These are phyloP conservation scores for Pachydiplax longipennis DNA, from an alignment of 2,888 invertebrate genomes.

Conservation along the genomic window DNA sequence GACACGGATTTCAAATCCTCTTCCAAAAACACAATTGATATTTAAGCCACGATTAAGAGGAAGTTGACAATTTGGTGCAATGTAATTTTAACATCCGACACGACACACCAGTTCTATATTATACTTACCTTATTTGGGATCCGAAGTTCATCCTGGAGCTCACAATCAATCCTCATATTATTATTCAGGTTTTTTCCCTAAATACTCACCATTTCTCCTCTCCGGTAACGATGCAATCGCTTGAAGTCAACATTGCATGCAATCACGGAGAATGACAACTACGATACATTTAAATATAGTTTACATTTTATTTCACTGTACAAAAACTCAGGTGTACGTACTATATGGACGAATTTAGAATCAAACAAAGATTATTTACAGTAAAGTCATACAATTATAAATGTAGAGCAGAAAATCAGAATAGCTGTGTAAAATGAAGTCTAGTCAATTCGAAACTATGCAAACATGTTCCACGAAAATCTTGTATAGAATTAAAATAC, in stretches of 20 bases:
- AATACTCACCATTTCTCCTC: neutral
- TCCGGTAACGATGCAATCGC: neutral
- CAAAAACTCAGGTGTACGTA: slow-evolving; percentile 42
- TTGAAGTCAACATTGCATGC: neutral
- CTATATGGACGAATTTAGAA: slow-evolving; percentile 36
- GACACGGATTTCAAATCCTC: slow-evolving; percentile 15
- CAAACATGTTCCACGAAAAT: slow-evolving; percentile 18
- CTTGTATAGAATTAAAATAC: slow-evolving; percentile 46
- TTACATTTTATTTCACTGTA: slow-evolving; percentile 44
- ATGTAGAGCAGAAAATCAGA: slow-evolving; percentile 4
- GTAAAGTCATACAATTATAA: slow-evolving; percentile 20
- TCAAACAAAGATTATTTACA: slow-evolving; percentile 38
- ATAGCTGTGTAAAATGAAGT: slow-evolving; percentile 19
- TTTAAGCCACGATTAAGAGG: neutral
- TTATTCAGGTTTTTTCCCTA: neutral
- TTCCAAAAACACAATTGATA: neutral
- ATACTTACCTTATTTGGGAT: neutral
- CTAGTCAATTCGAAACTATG: slow-evolving; percentile 21
- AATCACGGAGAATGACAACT: neutral
- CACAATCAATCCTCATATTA: neutral
- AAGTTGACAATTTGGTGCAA: neutral
- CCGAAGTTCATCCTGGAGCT: neutral
- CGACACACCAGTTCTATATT: neutral
- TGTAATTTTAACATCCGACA: neutral
- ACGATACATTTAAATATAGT: slow-evolving; percentile 33